Base-by-base conservation (phyloP, 2,113 vertebrate species). In the Dermatemys mawii region DNA sequence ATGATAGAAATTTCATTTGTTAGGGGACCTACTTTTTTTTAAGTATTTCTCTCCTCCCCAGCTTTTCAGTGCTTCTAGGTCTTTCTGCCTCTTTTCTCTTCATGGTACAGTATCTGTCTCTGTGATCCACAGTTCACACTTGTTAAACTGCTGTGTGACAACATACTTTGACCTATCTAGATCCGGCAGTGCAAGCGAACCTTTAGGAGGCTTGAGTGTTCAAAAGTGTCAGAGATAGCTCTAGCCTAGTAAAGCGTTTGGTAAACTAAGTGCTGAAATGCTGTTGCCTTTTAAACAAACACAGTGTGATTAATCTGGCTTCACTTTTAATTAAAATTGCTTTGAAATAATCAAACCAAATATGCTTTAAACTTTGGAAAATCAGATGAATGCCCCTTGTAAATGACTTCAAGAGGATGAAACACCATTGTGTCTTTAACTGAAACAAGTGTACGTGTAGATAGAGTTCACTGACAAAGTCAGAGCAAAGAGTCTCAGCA, bases 231-330 rank as follows among this genome's bases (percentile, higher is more conserved):
- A 75, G 38, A 3, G 10, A 75, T 75, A 14, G 5, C 22, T 27
- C 38, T 75, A 26, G 79, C 46, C 81, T 70, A 44, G 51, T 86
- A 75, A 86, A 86, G 81, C 90, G 76, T 85, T 60, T 86, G 84
- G 81, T 91, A 83, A 91, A 86, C 81, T 91, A 82, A 81, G 75
- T 41, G 84, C 60, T 44, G 78, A 81, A 86, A 86, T 60, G 46
- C 81, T 82, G 11, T 11, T 48, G 90, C 78, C 67, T 86, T 91
- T 89, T 60, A 86, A 86, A 86, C 46, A 51, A 91, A 87, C 60
- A 78, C 38, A 76, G 83, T 91, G 53, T 70, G 83, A 44, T 78
- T 81, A 78, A 55, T 80, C 75, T 8, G 53, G 44, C 32, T 83
- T 73, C 75, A 54, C 57, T 87, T 78, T 84, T 82, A 87, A 83